Conservation (phyloP, 2,888 invertebrate genomes). For the Kryphioiulus occultus region DNA sequence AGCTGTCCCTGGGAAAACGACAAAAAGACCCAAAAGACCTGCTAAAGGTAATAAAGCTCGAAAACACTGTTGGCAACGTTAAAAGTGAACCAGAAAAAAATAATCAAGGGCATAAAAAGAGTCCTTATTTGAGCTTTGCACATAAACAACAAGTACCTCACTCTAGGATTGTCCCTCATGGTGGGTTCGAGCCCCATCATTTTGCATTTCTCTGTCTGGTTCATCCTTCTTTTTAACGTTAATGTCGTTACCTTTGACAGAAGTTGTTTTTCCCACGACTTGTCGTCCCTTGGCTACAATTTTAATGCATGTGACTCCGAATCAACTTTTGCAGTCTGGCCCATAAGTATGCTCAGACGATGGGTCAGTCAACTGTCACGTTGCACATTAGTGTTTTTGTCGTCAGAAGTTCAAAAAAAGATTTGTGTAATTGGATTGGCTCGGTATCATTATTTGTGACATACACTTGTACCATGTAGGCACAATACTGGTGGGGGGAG, state of each 20-base stretch:
- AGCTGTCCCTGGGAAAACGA: slow-evolving; percentile 1
- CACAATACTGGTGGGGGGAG: background rate
- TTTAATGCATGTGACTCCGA: slow-evolving; percentile 39
- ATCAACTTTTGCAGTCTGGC: slow-evolving; percentile 45
- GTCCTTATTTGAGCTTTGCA: slow-evolving; percentile 6
- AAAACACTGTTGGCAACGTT: background rate
- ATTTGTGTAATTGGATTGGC: slow-evolving; percentile 43
- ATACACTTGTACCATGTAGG: slow-evolving; percentile 20
- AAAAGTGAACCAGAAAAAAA: slow-evolving; percentile 3
- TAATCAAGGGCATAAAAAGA: slow-evolving; percentile 30
- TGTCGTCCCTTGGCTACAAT: slow-evolving; percentile 39
- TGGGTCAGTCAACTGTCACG: slow-evolving; percentile 45
- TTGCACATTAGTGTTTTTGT: slow-evolving; percentile 45
- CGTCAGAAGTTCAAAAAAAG: slow-evolving; percentile 39
- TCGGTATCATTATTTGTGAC: slow-evolving; percentile 45
- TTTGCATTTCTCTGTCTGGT: slow-evolving; percentile 35
- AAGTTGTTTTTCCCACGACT: slow-evolving; percentile 45
- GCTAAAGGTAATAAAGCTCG: slow-evolving; percentile 20
- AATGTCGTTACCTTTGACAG: slow-evolving; percentile 40
- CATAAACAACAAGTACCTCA: slow-evolving; percentile 10
- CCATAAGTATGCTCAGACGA: slow-evolving; percentile 42
- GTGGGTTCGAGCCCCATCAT: slow-evolving; percentile 40
- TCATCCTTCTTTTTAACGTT: slow-evolving; percentile 13
- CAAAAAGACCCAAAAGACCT: background rate
- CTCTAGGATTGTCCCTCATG: background rate